Evolutionary conservation across 2,113 vertebrate species (phyloP).

Genomic region (Saguinus imperator): DNA sequence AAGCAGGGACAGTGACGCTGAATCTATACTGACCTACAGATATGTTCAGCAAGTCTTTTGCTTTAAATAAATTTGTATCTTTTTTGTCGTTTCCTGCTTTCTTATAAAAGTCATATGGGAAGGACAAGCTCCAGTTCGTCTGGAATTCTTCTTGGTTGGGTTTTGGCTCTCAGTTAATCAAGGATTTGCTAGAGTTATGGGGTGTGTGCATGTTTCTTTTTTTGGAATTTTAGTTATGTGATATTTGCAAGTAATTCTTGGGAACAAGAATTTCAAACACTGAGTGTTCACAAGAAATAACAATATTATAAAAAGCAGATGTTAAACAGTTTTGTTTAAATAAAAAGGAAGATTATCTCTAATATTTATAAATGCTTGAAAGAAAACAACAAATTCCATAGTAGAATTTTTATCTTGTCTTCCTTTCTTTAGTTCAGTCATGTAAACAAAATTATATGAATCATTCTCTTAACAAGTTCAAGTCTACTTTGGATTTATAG

Average conservation of each 20-base stretch:
- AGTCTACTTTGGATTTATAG: constrained; percentile 24
- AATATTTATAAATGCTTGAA: constrained; percentile 50
- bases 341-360: neutral
- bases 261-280: constrained; percentile 54
- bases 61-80: neutral
- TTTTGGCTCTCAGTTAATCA: constrained; percentile 38
- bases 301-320: constrained; percentile 62
- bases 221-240: constrained; percentile 50
- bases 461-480: constrained; percentile 30
- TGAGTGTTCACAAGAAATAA: constrained; percentile 56
- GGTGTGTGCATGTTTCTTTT: neutral
- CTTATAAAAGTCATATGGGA: constrained; percentile 28
- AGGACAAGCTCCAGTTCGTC: neutral
- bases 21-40: neutral
- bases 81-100: constrained; percentile 3
- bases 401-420: constrained; percentile 35
- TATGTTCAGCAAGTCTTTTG: neutral
- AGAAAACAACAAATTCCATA: constrained; percentile 46
- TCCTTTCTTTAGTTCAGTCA: constrained; percentile 34
- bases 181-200: constrained; percentile 24
- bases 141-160: neutral
- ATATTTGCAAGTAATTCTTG: constrained; percentile 49
- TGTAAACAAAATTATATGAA: constrained; percentile 58
- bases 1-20: neutral
- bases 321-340: constrained; percentile 33